Base-by-base conservation (phyloP, 1,140 invertebrate genomes). In the Linepithema humile region DNA sequence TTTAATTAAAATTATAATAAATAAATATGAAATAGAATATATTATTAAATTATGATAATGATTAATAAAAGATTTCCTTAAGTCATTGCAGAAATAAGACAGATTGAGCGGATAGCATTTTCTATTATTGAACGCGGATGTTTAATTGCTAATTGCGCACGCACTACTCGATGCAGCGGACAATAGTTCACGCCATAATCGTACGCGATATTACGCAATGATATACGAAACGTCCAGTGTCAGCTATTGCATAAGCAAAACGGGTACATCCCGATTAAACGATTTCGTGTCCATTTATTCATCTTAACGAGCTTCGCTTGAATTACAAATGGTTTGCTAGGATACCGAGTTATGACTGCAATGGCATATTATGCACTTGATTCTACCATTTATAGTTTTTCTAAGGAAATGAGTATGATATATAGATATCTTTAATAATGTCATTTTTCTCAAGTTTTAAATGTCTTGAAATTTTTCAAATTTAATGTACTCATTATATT, bases 181-280 rank as follows among this genome's bases (percentile, higher is more conserved):
- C 45, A 78, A 78, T 35, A 67, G 45, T 55, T 78, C 84, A 72
- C 72, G 86, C 62, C 90, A 91, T 92, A 93, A 92, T 92, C 85
- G 86, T 89, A 89, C 69, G 38, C 29, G 84, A 83, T 85, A 91
- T 93, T 93, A 88, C 86, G 90, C 86, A 93, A 93, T 91, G 84
- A 92, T 89, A 91, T 90, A 89, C 86, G 90, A 91, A 92, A 89
- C 87, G 80, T 90, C 84, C 88, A 89, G 91, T 90, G 89, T 85
- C 88, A 85, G 86, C 90, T 72, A 87, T 93, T 93, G 83, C 89
- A 86, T 91, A 93, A 93, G 90, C 78, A 90, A 92, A 87, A 87
- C 88, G 89, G 89, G 90, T 90, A 93, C 91, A 93, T 93, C 92
- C 92, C 92, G 90, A 89, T 93, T 93, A 92, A 93, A 93, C 88